Percentiles rank a stretch among this genome's conserved stretches.
These are phyloP conservation scores for Dromococcyx pavoninus DNA, from an alignment of 2,797 vertebrate species.

Conservation along the genomic window DNA sequence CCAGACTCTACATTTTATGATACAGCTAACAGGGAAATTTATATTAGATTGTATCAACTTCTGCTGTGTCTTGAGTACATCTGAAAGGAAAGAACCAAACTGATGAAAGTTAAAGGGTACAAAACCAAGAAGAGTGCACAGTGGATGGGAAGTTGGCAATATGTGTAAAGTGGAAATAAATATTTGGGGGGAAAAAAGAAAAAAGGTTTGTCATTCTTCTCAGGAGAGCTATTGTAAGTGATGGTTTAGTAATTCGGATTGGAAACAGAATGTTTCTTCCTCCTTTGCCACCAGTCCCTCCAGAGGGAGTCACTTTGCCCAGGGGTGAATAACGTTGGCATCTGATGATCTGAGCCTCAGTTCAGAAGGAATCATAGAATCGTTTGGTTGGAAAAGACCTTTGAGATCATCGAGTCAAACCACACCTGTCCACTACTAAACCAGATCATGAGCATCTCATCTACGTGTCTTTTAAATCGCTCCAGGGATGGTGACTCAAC, in stretches of 20 bases:
- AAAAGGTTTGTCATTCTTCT: not conserved
- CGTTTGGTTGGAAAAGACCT: too few relatives aligned
- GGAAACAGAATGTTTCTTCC: not conserved
- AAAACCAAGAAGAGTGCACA: not conserved
- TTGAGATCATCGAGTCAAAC: too few relatives aligned
- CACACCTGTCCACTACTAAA: too few relatives aligned
- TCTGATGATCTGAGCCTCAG: not conserved
- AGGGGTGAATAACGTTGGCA: not conserved
- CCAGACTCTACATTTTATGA: slow-evolving; percentile 22
- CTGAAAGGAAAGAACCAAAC: slow-evolving; percentile 19
- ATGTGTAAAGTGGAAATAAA: not conserved
- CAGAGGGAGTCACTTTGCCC: not conserved
- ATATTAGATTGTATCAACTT: slow-evolving; percentile 56
- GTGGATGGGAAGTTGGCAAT: not conserved
- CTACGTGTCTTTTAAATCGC: too few relatives aligned
- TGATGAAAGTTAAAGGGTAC: not conserved
- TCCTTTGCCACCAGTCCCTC: fast-evolving
- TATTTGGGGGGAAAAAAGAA: not conserved
- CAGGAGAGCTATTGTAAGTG: not conserved
- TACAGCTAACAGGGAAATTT: slow-evolving; percentile 53
- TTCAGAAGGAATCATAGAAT: not conserved
- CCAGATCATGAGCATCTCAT: too few relatives aligned
- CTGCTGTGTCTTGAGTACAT: slow-evolving; percentile 1
- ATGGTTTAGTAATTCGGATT: not conserved
- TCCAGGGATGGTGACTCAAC: too few relatives aligned